Evolutionary conservation across 2,113 vertebrate species (phyloP).

Genomic region (Climacteris rufus): DNA sequence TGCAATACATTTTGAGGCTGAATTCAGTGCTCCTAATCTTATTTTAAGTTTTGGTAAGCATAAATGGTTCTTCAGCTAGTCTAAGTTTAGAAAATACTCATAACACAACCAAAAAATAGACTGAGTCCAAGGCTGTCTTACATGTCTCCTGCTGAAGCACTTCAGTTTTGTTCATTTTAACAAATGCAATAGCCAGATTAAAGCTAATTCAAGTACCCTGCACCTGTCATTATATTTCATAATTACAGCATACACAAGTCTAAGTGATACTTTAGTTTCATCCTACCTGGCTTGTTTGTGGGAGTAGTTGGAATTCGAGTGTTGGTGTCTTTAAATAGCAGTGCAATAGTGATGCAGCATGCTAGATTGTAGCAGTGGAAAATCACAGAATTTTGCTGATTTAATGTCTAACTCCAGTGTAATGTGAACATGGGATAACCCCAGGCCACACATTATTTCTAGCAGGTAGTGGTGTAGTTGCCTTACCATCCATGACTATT

Average conservation of each 20-base stretch:
- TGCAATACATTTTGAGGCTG: background rate
- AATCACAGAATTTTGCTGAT: background rate
- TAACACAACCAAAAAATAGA: background rate
- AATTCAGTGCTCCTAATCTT: background rate
- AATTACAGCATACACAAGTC: background rate
- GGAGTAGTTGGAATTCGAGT: background rate
- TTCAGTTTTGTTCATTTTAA: background rate
- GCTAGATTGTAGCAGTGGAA: background rate
- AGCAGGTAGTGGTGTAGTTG: background rate
- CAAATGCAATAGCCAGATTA: background rate
- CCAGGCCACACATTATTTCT: background rate
- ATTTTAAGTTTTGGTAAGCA: background rate
- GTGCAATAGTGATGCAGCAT: background rate
- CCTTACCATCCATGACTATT: background rate
- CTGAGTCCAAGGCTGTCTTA: background rate
- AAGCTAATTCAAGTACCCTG: background rate
- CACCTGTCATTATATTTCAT: background rate
- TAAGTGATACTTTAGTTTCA: background rate
- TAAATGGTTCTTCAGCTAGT: background rate
- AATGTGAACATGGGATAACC: background rate
- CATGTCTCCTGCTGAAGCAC: background rate
- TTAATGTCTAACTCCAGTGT: background rate
- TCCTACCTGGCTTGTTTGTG: background rate
- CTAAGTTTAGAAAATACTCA: background rate
- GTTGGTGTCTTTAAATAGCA: background rate